Base-by-base conservation (phyloP, 2,888 invertebrate genomes). In the Troglohyphantes excavatus region DNA sequence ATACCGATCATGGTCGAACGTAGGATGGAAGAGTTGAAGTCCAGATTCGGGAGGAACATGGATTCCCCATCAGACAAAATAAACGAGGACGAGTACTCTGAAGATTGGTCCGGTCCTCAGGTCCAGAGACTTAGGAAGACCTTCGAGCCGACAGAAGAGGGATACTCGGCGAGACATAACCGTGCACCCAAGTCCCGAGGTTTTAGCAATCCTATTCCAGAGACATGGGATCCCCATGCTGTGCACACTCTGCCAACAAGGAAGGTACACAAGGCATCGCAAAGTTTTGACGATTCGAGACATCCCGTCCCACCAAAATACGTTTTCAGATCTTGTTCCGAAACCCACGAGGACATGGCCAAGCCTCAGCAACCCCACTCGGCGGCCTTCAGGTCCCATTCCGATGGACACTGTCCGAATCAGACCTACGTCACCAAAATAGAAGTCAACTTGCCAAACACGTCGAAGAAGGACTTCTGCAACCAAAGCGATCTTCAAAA, bases 1-100 rank as follows among this genome's bases (percentile, higher is more conserved):
- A 91, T 92, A 13, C 92, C 92, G 17, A 92, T 92, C 26, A 78
- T 87, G 68, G 91, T 92, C 2, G 92, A 92, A 63, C 53, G 73
- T 2, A 59, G 91, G 63, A 85, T 73, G 76, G 79, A 84, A 21
- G 79, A 73, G 13, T 33, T 81, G 67, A 79, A 85, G 63, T 78
- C 83, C 3, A 26, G 72, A 23, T 84, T 84, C 27, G 89, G 83
- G 0, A 78, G 53, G 43, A 79, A 46, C n/a, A 53, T 53, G 53
- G 13, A 39, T 27, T 81, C 82, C 1, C 83, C 90, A 1, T 78
- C 90, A 2, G 29, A 53, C 0, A 68, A 61, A 6, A 39, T 27
- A 0, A 39, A 73, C 17, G 90, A 85, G 2, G 73, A 90, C 23
- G 81, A 86, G 9, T 79, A 84, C n/a, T 23, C 46, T 0, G 90